Evolutionary conservation across 2,113 vertebrate species (phyloP).

Genomic region (Dromas ardeola): DNA sequence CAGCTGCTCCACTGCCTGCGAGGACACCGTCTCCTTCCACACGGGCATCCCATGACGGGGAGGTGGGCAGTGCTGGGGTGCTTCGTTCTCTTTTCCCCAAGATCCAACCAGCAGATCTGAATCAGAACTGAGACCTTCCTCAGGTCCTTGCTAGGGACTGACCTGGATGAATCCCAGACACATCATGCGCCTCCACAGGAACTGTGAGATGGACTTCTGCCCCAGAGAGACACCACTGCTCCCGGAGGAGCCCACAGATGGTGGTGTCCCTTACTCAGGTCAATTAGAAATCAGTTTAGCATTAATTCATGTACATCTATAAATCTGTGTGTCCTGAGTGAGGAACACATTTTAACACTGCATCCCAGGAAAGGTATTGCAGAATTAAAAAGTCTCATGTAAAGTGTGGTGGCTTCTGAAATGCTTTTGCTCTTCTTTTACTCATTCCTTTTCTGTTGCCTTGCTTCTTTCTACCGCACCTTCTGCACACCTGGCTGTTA

Average conservation of each 20-base stretch:
- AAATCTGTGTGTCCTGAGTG: background rate
- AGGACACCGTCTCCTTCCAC: background rate
- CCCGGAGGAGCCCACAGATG: accelerated
- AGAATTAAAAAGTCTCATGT: background rate
- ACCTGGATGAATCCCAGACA: background rate
- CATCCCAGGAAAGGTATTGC: background rate
- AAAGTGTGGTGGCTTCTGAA: background rate
- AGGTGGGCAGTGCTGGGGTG: background rate
- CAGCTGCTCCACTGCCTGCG: background rate
- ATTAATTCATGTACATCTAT: background rate
- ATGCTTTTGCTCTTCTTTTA: background rate
- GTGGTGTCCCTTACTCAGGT: background rate
- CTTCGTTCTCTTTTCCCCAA: background rate
- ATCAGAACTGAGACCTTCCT: background rate
- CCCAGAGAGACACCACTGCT: background rate
- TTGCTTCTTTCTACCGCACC: background rate
- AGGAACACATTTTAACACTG: background rate
- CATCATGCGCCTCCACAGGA: background rate
- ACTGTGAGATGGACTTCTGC: background rate
- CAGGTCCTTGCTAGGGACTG: background rate
- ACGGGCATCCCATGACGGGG: accelerated
- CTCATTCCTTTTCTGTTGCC: background rate
- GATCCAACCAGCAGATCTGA: background rate
- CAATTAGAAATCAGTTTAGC: background rate
- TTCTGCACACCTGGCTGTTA: constrained; percentile 10